Evolutionary conservation across 1,140 invertebrate genomes (phyloP).

Genomic region (Heterodera carotae): DNA sequence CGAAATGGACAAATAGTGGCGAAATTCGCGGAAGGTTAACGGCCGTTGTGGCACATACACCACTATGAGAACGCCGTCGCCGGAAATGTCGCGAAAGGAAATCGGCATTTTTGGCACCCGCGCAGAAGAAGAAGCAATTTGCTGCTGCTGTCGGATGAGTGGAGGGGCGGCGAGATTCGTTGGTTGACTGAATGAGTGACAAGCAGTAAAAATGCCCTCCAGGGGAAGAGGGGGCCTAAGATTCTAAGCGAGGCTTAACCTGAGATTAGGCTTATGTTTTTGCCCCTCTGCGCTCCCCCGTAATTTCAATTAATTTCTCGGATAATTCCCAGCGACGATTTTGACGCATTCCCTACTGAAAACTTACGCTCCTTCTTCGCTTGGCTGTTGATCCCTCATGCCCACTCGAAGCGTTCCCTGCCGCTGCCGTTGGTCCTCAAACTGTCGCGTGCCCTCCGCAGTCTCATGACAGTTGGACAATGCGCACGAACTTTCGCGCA

Average conservation of each 20-base stretch:
- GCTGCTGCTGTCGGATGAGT: slow-evolving; percentile 17
- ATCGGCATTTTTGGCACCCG: slow-evolving; percentile 25
- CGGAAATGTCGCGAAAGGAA: slow-evolving; percentile 20
- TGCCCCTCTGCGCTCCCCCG: too few relatives aligned
- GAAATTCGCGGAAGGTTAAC: slow-evolving; percentile 55
- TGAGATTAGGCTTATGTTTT: too few relatives aligned
- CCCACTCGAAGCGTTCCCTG: not conserved
- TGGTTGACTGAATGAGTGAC: not conserved
- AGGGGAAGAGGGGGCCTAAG: too few relatives aligned
- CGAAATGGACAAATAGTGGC: slow-evolving; percentile 53
- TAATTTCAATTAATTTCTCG: too few relatives aligned
- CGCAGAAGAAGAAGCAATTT: not conserved
- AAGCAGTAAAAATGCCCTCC: too few relatives aligned
- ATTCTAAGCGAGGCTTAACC: too few relatives aligned
- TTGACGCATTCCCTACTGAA: too few relatives aligned
- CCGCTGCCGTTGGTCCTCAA: slow-evolving; percentile 38
- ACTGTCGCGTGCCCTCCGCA: slow-evolving; percentile 40
- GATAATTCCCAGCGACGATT: too few relatives aligned
- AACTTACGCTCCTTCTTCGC: not conserved
- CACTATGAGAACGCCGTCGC: slow-evolving; percentile 57
- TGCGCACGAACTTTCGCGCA: not conserved
- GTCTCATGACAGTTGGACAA: slow-evolving; percentile 40
- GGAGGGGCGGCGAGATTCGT: not conserved
- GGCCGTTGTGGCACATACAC: slow-evolving; percentile 52
- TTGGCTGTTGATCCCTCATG: not conserved